Percentiles rank a stretch among this genome's conserved stretches.
Conservation (phyloP, 1,140 invertebrate species). For the Drosophila pectinifera region DNA sequence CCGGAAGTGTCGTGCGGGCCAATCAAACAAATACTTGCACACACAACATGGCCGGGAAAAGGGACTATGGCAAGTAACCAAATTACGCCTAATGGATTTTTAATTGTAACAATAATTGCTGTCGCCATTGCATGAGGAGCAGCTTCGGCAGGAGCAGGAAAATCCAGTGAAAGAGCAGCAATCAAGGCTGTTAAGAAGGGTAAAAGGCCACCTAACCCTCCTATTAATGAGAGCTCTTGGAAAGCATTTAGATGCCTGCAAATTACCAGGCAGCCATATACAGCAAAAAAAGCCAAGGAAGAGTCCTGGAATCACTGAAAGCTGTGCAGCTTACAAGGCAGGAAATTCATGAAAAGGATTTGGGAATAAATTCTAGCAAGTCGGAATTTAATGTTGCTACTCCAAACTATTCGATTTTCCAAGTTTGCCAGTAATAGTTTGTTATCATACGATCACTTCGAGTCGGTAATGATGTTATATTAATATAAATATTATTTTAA, state of each 20-base stretch:
- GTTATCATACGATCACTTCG: no score
- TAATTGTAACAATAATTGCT: slow-evolving; percentile 85
- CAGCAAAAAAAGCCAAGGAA: slow-evolving; percentile 7
- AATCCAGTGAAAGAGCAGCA: slow-evolving; percentile 25
- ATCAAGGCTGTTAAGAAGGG: slow-evolving; percentile 31
- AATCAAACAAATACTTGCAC: slow-evolving; percentile 47
- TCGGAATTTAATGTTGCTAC: not conserved
- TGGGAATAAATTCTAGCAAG: not conserved
- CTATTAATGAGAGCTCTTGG: slow-evolving; percentile 70
- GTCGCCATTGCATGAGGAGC: slow-evolving; percentile 64
- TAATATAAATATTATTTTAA: not conserved
- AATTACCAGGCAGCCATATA: slow-evolving; percentile 53
- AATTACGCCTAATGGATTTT: slow-evolving; percentile 84
- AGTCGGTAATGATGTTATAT: not conserved
- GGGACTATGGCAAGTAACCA: slow-evolving; percentile 39
- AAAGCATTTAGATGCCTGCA: slow-evolving; percentile 63
- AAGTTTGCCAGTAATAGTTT: no score
- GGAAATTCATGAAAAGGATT: not conserved
- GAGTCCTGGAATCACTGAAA: slow-evolving; percentile 8
- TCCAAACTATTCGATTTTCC: no score
- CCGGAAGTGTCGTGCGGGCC: slow-evolving; percentile 62
- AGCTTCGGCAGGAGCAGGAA: slow-evolving; percentile 2
- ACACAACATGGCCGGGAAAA: slow-evolving; percentile 17
- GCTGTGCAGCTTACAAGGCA: not conserved
- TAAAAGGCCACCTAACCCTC: slow-evolving; percentile 27